phyloP scores from a whole-genome alignment of 2,888 invertebrate genomes.

The Melitaea athalia region DNA sequence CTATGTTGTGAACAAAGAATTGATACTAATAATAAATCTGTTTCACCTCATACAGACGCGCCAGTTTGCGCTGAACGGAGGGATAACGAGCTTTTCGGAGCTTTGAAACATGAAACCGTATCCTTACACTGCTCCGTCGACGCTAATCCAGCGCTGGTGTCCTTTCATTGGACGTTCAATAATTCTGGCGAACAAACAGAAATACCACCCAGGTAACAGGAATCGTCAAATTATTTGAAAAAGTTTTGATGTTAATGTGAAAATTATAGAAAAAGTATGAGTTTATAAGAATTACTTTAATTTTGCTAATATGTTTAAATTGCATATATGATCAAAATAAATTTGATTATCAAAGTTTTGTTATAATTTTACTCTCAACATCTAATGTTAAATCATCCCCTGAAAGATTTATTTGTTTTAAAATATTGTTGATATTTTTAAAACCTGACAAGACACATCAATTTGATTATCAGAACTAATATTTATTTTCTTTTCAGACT shows the following conservation, averaged over 20 bases:
- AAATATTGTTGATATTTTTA: too few species aligned
- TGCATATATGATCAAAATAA: too few species aligned
- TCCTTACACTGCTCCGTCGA: constrained; percentile 92
- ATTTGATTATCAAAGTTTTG: too few species aligned
- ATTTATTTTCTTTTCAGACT: constrained; percentile 50
- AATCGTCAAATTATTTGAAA: constrained; percentile 12
- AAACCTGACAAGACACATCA: neutral
- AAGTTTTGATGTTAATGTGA: neutral
- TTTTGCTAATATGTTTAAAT: too few species aligned
- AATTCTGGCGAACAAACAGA: constrained; percentile 93
- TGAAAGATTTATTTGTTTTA: too few species aligned
- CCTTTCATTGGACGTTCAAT: constrained; percentile 96
- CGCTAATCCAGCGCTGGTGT: constrained; percentile 92
- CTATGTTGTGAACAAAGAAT: too few species aligned
- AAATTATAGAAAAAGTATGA: too few species aligned
- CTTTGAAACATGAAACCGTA: constrained; percentile 94
- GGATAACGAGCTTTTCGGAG: constrained; percentile 90
- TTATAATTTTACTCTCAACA: too few species aligned
- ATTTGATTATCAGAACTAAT: neutral
- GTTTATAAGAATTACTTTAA: too few species aligned
- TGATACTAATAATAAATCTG: neutral
- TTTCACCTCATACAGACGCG: constrained; percentile 78
- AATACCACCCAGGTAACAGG: constrained; percentile 83
- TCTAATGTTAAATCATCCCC: too few species aligned
- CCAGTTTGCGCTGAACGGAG: constrained; percentile 90